phyloP scores from a whole-genome alignment of 2,797 vertebrate species.

The Sebastiscus albofasciatus region DNA sequence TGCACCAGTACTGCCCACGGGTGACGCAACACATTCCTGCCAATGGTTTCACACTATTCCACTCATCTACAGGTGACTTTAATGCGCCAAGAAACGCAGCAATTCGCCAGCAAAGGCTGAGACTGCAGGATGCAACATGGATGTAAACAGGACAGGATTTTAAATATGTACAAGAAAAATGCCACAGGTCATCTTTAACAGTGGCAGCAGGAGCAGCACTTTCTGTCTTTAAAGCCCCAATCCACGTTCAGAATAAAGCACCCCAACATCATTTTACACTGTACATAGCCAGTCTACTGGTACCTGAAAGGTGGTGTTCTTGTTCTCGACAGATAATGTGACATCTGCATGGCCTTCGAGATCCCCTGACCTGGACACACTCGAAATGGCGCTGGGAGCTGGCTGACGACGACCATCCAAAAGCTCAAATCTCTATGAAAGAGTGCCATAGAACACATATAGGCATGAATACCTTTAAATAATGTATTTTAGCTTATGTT shows the following conservation, averaged over 20 bases:
- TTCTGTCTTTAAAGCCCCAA: not conserved
- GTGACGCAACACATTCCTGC: not conserved
- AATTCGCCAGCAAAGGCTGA: not conserved
- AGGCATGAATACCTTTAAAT: not conserved
- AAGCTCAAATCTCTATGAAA: conserved; percentile 91
- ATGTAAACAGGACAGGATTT: not conserved
- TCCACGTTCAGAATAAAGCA: not conserved
- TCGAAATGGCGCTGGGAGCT: conserved; percentile 74
- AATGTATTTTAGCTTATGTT: not conserved
- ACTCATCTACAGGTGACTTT: not conserved
- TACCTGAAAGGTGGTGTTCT: conserved; percentile 91
- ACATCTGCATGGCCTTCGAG: conserved; percentile 80
- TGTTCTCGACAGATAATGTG: conserved; percentile 82
- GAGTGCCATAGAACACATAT: not conserved
- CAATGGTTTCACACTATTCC: not conserved
- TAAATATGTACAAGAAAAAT: not conserved
- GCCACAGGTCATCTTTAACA: not conserved
- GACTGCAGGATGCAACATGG: not conserved
- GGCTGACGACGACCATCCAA: conserved; percentile 76
- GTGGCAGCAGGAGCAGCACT: not conserved
- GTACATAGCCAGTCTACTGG: not conserved
- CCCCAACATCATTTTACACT: not conserved
- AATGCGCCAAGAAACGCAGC: not conserved
- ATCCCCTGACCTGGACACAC: conserved; percentile 71
- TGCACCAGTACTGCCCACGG: too few species aligned